These are phyloP conservation scores for Dusona sp. DNA, from an alignment of 2,888 invertebrate species.

Conservation along the genomic window DNA sequence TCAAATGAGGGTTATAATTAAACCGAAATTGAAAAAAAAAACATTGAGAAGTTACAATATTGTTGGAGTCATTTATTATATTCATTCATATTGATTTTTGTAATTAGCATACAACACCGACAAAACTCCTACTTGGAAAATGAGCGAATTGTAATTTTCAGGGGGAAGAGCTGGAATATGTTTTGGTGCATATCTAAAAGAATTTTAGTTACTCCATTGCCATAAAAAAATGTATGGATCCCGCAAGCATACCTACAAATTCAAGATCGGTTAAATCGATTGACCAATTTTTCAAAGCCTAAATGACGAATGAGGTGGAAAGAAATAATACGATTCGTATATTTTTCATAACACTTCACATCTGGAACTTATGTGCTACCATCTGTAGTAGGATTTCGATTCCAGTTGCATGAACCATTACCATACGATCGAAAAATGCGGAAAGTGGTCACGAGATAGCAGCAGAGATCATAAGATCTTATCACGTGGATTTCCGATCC, in stretches of 20 bases:
- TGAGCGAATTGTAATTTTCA: background rate
- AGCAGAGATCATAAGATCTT: conserved; percentile 15
- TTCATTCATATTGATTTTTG: background rate
- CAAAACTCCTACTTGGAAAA: background rate
- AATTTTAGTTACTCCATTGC: no score
- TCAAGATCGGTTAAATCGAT: background rate
- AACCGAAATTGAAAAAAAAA: background rate
- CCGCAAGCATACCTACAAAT: background rate
- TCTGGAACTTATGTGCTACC: background rate
- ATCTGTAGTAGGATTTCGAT: background rate
- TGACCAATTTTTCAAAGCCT: background rate
- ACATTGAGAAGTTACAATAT: background rate
- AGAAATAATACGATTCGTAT: background rate
- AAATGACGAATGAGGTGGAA: background rate
- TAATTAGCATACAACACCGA: background rate
- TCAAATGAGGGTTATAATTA: background rate
- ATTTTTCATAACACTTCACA: background rate
- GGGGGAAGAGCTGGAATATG: background rate
- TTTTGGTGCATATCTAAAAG: background rate
- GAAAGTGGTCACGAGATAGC: background rate
- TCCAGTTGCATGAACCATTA: background rate
- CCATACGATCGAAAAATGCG: background rate
- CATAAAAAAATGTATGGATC: background rate
- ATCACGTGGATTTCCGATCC: background rate
- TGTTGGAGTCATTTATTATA: no score